Base-by-base conservation (phyloP, 1,140 invertebrate genomes). In the Drosophila ananassae region DNA sequence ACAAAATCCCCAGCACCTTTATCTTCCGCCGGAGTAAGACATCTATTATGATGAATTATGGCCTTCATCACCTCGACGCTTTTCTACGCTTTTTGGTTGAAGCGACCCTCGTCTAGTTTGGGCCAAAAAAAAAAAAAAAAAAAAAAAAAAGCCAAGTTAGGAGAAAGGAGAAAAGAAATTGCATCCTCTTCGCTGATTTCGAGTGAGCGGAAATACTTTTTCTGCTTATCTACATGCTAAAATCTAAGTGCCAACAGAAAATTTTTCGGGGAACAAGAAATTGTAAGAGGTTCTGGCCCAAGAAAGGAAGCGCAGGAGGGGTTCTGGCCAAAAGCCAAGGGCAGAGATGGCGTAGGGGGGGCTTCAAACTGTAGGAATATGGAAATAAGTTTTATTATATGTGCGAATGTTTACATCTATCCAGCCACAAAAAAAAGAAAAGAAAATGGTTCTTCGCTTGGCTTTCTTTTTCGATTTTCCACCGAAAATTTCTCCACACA, bases 191-290 rank as follows among this genome's bases (percentile, higher is more conserved):
- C 67, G 67, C 63, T 53, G 60, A 64, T 75, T 75, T 75, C 60
- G 54, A 75, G 62, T 69, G 79, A 68, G 75, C 76, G 79, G 67
- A 83, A 74, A 85, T 87, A 81, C 66, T 85, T 85, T 77, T 87
- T 81, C 61, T 58, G 69, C 67, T 75, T 75, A 74, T 77, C 77
- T 82, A 72, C 64, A 85, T 87, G 78, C 69, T 78, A 78, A 85
- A 85, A 87, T 82, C 82, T 87, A 82, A 81, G 79, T 82, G 79
- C 80, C 61, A 83, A 79, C 71, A 66, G 75, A 82, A 69, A 69
- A 50, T 57, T 50, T 56, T 71, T 44, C 32, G 32, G 66, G 60
- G 53, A 53, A 50, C 58, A 64, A 62, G 56, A 57, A 77, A 59
- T 61, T 73, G 37, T 24, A 32, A 69, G 54, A 62, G 37, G 53